Base-by-base conservation (phyloP, 2,797 vertebrate species). In the Graptemys geographica region DNA sequence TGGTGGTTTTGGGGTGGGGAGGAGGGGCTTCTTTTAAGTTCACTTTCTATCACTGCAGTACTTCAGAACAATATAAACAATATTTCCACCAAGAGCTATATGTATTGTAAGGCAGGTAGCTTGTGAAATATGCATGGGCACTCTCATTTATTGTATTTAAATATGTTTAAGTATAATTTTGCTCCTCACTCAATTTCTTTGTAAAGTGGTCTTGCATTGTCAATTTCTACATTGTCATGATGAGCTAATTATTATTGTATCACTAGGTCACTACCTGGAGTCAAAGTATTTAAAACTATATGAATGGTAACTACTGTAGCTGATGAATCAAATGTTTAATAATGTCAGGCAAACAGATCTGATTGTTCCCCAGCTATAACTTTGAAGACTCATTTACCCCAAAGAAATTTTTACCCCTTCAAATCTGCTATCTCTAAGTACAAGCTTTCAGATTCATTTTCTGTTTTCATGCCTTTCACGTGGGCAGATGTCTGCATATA, bases 31-130 rank as follows among this genome's bases (percentile, higher is more conserved):
- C 0, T 0, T 79, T 59, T 57, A 79, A 79, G 5, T 79, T 93
- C 49, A n/a, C 21, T 81, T 93, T 53, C 44, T 0, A 0, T 57
- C 33, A 51, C 0, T 92, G n/a, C 28, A 62, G 69, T 69, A 16
- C 51, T 21, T 69, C 81, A 78, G 0, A 3, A 69, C 33, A 78
- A 0, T 33, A 95, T 89, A 87, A 79, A 11, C n/a, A 79, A 59
- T 44, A 72, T 72, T 94, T 19, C 7, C 84, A 1, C 56, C 59
- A 81, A 53, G 79, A 84, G n/a, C 81, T 83, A 25, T 10, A 81
- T 55, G 31, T 41, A 23, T 23, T 72, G 21, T 72, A 89, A 76
- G 8, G 7, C 19, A 28, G 0, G 0, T 57, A 19, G 11, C 62
- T 84, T 88, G 55, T 51, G 2, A 1, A 74, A 7, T 88, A 72